phyloP scores from a whole-genome alignment of 2,113 vertebrate genomes.

The Myiopsitta monachus region DNA sequence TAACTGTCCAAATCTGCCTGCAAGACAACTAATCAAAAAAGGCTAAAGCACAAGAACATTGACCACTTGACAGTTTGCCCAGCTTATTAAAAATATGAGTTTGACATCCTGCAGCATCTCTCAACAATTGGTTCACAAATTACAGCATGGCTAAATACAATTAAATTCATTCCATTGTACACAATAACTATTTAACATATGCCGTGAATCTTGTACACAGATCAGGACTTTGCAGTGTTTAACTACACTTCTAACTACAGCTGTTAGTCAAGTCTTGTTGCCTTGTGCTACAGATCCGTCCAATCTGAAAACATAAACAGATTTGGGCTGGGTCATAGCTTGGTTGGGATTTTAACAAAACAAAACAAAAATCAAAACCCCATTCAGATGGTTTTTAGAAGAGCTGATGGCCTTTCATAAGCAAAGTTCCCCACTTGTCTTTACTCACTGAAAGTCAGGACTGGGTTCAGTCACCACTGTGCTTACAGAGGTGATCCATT shows the following conservation, averaged over 20 bases:
- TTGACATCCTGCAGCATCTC: constrained; percentile 73
- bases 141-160: constrained; percentile 66
- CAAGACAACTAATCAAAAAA: constrained; percentile 72
- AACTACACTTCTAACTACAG: neutral
- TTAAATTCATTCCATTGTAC: constrained; percentile 63
- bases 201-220: constrained; percentile 53
- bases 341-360: constrained; percentile 11
- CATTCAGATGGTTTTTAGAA: neutral
- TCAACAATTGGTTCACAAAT: constrained; percentile 69
- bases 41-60: constrained; percentile 67
- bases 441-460: neutral
- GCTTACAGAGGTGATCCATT: neutral
- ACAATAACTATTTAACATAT: constrained; percentile 69
- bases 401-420: neutral
- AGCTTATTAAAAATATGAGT: constrained; percentile 72
- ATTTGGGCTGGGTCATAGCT: constrained; percentile 1
- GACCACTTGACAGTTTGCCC: constrained; percentile 72
- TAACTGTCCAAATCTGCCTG: constrained; percentile 67
- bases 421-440: neutral
- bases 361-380: neutral
- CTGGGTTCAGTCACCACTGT: neutral
- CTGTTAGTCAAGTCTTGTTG: constrained; percentile 29
- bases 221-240: constrained; percentile 5
- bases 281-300: neutral
- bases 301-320: constrained; percentile 43